phyloP scores from a whole-genome alignment of 1,140 invertebrate species.

The Orchestia grillus region DNA sequence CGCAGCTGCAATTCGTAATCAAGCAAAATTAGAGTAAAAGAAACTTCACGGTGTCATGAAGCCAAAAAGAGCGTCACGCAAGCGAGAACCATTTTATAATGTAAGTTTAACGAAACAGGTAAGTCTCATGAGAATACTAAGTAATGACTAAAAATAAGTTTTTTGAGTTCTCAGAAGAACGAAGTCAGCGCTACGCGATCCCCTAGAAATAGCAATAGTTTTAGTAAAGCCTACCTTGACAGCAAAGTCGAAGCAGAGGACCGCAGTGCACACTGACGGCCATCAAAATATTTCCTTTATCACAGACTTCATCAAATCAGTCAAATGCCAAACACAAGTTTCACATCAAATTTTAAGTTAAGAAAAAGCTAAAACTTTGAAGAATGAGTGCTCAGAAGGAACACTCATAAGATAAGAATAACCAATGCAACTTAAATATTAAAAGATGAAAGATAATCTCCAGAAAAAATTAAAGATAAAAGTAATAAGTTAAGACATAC shows the following conservation, averaged over 20 bases:
- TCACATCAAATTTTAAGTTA: neutral
- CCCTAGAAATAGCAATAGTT: neutral
- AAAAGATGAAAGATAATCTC: neutral
- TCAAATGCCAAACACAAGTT: slow-evolving; percentile 16
- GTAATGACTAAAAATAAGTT: neutral
- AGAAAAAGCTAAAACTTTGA: neutral
- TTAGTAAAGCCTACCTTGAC: neutral
- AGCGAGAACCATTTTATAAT: neutral
- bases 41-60: neutral
- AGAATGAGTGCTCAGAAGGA: neutral
- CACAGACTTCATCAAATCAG: slow-evolving; percentile 26
- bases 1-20: neutral
- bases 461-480: neutral
- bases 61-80: neutral
- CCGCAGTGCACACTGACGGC: neutral
- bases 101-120: neutral
- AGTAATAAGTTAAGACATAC: slow-evolving; percentile 28
- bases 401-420: neutral
- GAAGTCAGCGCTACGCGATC: neutral
- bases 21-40: neutral
- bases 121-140: neutral
- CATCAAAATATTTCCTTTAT: slow-evolving; percentile 16
- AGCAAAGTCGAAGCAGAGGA: neutral
- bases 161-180: neutral
- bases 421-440: neutral